Evolutionary conservation across 2,113 vertebrate genomes (phyloP), one percentile per base, ranked within the genome.

Genomic region (Dasyprocta punctata): DNA sequence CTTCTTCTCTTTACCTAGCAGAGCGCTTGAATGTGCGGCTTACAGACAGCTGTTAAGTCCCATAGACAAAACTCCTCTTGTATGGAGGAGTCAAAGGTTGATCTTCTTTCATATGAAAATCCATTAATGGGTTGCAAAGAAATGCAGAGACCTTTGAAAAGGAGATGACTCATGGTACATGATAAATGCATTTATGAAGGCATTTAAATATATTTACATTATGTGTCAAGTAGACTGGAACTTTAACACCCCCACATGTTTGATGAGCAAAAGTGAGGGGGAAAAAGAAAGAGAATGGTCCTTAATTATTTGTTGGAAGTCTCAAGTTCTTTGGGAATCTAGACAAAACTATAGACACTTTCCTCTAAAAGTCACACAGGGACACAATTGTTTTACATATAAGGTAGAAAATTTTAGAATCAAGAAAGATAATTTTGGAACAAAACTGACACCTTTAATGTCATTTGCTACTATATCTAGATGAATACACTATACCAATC

Each of bases 31-130:
- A 95, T 71, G 47, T 88, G 47, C 9, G 20, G 44, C 38, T 26
- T 97, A 20, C 77, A 90, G 87, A 56, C 47, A 90, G 52, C 11
- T 80, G 44, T 73, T 96, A 94, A 93, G 24, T 81, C 61, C 87
- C 30, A 67, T 36, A 86, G 41, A 69, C 67, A 77, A 89, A 92
- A 94, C 61, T 11, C 36, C 24, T 78, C n/a, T 93, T 22, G 65
- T 52, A 75, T 78, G 14, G 84, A 2, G 22, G 38, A 94, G 4
- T 95, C 63, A 92, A 90, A 44, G 16, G 38, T 54, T 95, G 22
- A 85, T 93, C 54, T 86, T 47, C 78, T 60, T 86, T 80, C 54
- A 73, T 90, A 16, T 44, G 49, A 73, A 94, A 95, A 93, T 89
- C 24, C 20, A 95, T 56, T 26, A 61, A 49, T 30, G 75, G 58